Evolutionary conservation across 2,888 invertebrate species (phyloP), one percentile per base, ranked within the genome.

Genomic region (Gnatocerus cornutus): DNA sequence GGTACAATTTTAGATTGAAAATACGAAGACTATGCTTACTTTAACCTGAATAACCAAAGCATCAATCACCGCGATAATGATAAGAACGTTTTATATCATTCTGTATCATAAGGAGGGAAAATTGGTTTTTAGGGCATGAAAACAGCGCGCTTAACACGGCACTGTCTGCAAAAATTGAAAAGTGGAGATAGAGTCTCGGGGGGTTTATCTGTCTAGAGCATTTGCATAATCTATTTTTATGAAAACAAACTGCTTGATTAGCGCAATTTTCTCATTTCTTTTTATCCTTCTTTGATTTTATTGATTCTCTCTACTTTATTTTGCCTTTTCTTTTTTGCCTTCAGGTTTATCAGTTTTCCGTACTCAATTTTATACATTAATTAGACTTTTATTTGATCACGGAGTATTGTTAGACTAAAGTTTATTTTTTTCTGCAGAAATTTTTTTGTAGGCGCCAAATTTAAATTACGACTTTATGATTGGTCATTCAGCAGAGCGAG

Each of bases 61-160:
- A 61, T 61, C 61, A 61, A 61, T 61, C 61, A 61, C 61, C 39
- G 33, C 21, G 16, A 48, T 37, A 61, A 61, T 61, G 61, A 37
- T 48, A 39, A 48, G 10, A 16, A 6, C 61, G 48, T 30, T 48
- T 48, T 50, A 61, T 61, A 46, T 59, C 33, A 39, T 50, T 50
- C 46, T 39, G 13, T 8, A 21, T 61, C 10, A 50, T 16, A 39
- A 14, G 16, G 10, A 10, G 13, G 21, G 37, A 27, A 61, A 61
- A 48, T 61, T 48, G 37, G 33, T 37, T 61, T 29, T 37, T 46
- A 7, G 41, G 16, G 16, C 46, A 21, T 46, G 46, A 14, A 46
- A 46, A 46, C 46, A 46, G 46, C 9, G 41, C n/a, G 10, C 41
- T 41, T 41, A 41, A 41, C 10, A 12, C 41, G n/a, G n/a, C n/a